Conservation (phyloP, 2,888 invertebrate species). For the Adineta ricciae region DNA sequence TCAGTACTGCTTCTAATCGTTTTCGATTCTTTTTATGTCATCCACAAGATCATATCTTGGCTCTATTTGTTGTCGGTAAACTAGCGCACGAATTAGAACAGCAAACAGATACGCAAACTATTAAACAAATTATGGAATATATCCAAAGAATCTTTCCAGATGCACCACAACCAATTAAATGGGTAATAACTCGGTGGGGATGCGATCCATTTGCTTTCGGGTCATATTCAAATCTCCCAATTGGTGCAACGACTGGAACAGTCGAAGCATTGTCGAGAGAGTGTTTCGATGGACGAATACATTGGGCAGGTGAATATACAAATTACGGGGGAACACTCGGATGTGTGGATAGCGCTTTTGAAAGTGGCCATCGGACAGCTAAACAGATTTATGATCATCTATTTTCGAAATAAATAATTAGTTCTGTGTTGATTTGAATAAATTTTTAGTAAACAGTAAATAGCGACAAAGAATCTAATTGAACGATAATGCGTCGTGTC, state of each 20-base stretch:
- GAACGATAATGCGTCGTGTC: too few species aligned
- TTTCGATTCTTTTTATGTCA: not conserved
- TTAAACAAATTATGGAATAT: not conserved
- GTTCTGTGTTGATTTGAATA: too few species aligned
- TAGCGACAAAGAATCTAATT: too few species aligned
- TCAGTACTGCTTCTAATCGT: not conserved
- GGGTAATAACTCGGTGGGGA: not conserved
- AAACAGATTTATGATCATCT: not conserved
- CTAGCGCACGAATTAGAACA: not conserved
- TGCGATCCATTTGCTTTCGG: not conserved
- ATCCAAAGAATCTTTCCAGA: not conserved
- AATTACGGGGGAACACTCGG: not conserved
- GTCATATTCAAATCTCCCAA: not conserved
- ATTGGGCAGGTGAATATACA: conserved; percentile 10
- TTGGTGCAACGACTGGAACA: not conserved
- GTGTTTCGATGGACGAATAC: not conserved
- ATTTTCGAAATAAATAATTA: not conserved
- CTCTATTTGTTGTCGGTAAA: not conserved
- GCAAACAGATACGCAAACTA: not conserved
- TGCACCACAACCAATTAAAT: not conserved
- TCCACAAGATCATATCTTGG: not conserved
- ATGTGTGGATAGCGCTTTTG: not conserved
- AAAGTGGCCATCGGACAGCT: not conserved
- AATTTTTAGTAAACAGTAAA: too few species aligned
- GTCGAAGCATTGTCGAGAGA: not conserved